Evolutionary conservation across 2,113 vertebrate genomes (phyloP), one percentile per base, ranked within the genome.

Genomic region (Ceyx cyanopectus): DNA sequence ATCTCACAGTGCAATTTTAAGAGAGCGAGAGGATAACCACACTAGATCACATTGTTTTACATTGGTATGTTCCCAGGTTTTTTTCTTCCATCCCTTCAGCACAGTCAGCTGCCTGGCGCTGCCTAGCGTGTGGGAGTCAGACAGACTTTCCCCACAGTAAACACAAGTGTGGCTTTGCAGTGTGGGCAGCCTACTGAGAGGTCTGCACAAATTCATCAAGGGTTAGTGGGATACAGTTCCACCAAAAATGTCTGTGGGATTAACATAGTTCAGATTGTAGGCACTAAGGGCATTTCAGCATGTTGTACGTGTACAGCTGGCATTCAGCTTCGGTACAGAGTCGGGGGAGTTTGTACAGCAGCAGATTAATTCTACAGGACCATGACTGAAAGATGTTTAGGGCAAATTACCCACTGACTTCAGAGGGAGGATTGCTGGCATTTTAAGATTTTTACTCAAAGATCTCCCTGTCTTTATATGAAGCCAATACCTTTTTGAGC

Each of bases 211-310:
- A 95, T 43, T 15, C 91, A 77, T 48, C 65, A 50, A 8, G 8
- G 40, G 24, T 69, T 69, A 54, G 78, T 11, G 78, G 15, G 60
- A 62, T 41, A 83, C 30, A 68, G 78, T 85, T 24, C 46, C 68
- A 82, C 45, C 74, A 92, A 73, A 96, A 96, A 96, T 80, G 73
- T 73, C 94, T 40, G 69, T 90, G 85, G 87, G 81, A 88, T 43
- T 86, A 80, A 81, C 93, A 97, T 93, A 96, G 54, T 91, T 93
- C 32, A 30, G 54, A 4, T 45, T 68, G 90, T 93, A 58, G 95
- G 95, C 96, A 85, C 65, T 15, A 1, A 2, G 37, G 62, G 45
- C 50, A 43, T 32, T 50, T 34, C 58, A 78, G 84, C 77, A 51
- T 14, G 32, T 91, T 51, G 18, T 32, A 19, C 6, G 40, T 10